These are phyloP conservation scores for Antechinus stuartii DNA, from an alignment of 2,113 vertebrate genomes.

Conservation along the genomic window DNA sequence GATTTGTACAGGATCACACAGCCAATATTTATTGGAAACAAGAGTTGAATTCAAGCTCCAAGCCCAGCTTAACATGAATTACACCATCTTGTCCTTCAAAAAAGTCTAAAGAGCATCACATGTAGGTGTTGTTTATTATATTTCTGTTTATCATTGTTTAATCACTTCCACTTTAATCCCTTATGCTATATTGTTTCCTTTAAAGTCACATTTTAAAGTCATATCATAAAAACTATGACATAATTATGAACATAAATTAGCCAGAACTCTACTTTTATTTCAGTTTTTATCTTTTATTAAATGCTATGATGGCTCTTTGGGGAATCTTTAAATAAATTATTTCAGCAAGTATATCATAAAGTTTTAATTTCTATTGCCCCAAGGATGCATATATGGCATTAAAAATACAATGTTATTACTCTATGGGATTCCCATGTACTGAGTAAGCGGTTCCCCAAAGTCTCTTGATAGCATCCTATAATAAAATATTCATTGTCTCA, in stretches of 20 bases:
- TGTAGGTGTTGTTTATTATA: not conserved
- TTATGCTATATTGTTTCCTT: not conserved
- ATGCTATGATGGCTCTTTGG: rapidly evolving
- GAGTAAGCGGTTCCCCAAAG: not conserved
- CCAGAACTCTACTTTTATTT: not conserved
- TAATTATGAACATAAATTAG: not conserved
- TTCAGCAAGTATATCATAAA: not conserved
- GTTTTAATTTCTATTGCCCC: not conserved
- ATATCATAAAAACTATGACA: not conserved
- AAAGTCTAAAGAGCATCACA: not conserved
- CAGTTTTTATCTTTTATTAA: not conserved
- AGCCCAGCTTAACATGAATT: too few species aligned
- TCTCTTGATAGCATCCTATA: not conserved
- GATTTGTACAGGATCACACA: not conserved
- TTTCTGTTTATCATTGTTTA: not conserved
- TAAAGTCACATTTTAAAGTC: rapidly evolving
- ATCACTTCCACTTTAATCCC: rapidly evolving
- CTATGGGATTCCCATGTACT: not conserved
- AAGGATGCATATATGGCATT: not conserved
- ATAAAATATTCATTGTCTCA: not conserved
- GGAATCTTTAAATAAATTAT: not conserved
- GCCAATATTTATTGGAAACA: not conserved
- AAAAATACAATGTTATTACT: not conserved
- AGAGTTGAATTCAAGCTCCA: not conserved
- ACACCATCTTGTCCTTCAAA: not conserved